These are phyloP conservation scores for Etheostoma spectabile DNA, from an alignment of 2,113 vertebrate genomes.

Conservation along the genomic window DNA sequence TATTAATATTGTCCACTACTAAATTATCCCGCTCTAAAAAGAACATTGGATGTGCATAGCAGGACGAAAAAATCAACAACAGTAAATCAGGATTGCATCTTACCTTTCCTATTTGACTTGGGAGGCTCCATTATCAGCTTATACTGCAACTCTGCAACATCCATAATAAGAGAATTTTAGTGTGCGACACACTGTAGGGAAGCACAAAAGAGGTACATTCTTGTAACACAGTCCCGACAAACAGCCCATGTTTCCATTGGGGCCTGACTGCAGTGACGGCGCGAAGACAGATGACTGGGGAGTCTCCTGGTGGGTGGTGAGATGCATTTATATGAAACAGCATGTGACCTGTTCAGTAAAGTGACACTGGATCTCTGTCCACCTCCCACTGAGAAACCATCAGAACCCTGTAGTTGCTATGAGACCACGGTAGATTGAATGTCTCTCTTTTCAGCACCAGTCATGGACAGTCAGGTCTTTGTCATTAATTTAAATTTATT, in stretches of 20 bases:
- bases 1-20: not conserved
- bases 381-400: slow-evolving; percentile 71
- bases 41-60: not conserved
- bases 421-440: slow-evolving; percentile 62
- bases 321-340: slow-evolving; percentile 35
- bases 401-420: slow-evolving; percentile 64
- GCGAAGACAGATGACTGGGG: slow-evolving; percentile 5
- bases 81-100: slow-evolving; percentile 12
- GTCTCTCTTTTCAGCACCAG: slow-evolving; percentile 43
- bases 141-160: slow-evolving; percentile 85
- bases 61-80: not conserved
- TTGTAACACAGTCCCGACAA: slow-evolving; percentile 30
- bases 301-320: slow-evolving; percentile 54
- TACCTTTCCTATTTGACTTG: slow-evolving; percentile 75
- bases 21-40: not conserved
- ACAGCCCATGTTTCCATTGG: slow-evolving; percentile 3
- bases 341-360: slow-evolving; percentile 48
- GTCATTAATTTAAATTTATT: slow-evolving; percentile 31
- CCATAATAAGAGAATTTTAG: slow-evolving; percentile 48
- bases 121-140: slow-evolving; percentile 84
- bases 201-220: not conserved
- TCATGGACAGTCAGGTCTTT: slow-evolving; percentile 17
- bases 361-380: slow-evolving; percentile 59
- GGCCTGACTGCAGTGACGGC: slow-evolving; percentile 10
- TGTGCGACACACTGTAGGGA: slow-evolving; percentile 3